phyloP scores from a whole-genome alignment of 2,888 invertebrate genomes.

The Cephus nigrinus region DNA sequence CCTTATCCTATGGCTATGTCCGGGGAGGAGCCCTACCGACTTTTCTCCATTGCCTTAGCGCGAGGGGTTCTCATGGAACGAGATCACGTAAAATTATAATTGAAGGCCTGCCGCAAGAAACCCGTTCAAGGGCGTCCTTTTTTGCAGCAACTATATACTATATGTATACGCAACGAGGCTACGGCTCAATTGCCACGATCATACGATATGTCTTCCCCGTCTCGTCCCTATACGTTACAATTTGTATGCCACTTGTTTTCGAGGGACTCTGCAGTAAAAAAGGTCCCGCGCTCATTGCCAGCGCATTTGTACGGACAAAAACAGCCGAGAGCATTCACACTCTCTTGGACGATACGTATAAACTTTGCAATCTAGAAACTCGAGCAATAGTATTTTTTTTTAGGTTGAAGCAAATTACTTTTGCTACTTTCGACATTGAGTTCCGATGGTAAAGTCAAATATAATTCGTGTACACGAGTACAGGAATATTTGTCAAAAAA shows the following conservation, averaged over 20 bases:
- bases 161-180: neutral
- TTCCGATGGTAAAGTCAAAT: neutral
- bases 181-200: neutral
- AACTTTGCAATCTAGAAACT: neutral
- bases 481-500: no score
- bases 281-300: neutral
- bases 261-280: neutral
- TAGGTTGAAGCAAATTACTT: neutral
- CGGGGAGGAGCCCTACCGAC: slow-evolving; percentile 18
- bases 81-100: slow-evolving; percentile 19
- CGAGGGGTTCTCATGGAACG: slow-evolving; percentile 17
- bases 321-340: neutral
- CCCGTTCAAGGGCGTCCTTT: neutral
- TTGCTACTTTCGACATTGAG: neutral
- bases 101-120: slow-evolving; percentile 2
- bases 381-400: neutral
- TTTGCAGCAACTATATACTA: neutral
- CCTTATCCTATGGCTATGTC: slow-evolving; percentile 15
- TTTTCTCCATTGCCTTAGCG: slow-evolving; percentile 4
- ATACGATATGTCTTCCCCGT: neutral
- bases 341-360: neutral
- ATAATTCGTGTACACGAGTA: neutral
- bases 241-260: neutral
- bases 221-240: neutral
- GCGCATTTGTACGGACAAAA: neutral